Evolutionary conservation across 2,113 vertebrate genomes (phyloP), one percentile per base, ranked within the genome.

Genomic region (Xiphophorus maculatus): DNA sequence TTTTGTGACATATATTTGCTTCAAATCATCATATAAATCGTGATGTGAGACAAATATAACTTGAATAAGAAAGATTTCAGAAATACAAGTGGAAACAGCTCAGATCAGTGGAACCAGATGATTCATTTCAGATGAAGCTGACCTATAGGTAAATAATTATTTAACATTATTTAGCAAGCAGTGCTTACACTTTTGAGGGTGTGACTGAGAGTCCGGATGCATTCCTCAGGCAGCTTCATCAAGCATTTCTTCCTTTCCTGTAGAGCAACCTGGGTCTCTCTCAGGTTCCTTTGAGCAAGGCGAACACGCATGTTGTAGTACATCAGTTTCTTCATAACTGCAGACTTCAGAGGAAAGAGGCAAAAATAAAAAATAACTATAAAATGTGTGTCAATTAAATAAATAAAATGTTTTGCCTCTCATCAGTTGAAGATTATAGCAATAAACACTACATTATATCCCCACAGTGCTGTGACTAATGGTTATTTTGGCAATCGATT

Each of bases 271-370:
- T 89, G 88, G 0, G 88, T 88, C 85, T 95, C 94, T 40, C 84
- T 87, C 69, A 97, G 93, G 71, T 93, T 93, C 33, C 95, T 93
- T 70, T 94, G 90, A 74, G 93, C 86, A 10, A 87, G 91, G 74
- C 93, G 96, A 58, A 96, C 88, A 22, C 95, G 94, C 96, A 97
- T 97, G 82, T 95, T 96, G 82, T 97, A 98, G 89, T 96, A 98
- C 95, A 97, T 97, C 76, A 93, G 93, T 91, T 97, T 98, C 91
- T 97, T 97, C 91, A 95, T 93, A 70, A 95, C 95, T 67, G 93
- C 96, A 37, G 93, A 91, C 97, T 98, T 81, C 73, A 81, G 71
- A 30, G 69, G 78, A 75, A 63, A 4, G 25, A 28, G 17, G 8
- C 15, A 8, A 12, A 10, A 22, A 51, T 0, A 0, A 51, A 29